These are phyloP conservation scores for Nipponia nippon DNA, from an alignment of 2,113 vertebrate species.

Conservation along the genomic window DNA sequence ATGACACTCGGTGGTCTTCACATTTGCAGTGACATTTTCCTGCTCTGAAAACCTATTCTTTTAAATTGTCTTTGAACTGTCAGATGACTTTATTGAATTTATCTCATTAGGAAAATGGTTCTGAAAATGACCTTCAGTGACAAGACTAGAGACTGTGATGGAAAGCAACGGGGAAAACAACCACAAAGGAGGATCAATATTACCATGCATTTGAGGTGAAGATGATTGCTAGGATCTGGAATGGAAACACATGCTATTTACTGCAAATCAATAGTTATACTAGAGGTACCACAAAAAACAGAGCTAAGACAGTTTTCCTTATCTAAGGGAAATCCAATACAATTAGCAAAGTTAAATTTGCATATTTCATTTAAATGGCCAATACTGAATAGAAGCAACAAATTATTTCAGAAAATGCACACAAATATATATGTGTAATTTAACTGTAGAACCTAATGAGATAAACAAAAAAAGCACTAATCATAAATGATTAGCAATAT, in stretches of 20 bases:
- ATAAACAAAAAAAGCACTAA: not conserved
- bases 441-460: not conserved
- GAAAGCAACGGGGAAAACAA: not conserved
- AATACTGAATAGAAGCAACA: not conserved
- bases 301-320: not conserved
- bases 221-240: not conserved
- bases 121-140: not conserved
- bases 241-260: not conserved
- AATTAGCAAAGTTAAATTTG: not conserved
- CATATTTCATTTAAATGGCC: not conserved
- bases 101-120: not conserved
- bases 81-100: not conserved
- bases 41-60: not conserved
- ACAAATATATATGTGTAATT: not conserved
- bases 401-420: not conserved
- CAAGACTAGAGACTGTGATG: not conserved
- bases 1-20: not conserved
- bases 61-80: not conserved
- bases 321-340: not conserved
- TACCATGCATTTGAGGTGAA: not conserved
- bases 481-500: not conserved
- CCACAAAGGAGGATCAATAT: not conserved
- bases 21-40: not conserved
- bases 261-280: not conserved
- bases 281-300: not conserved